Base-by-base conservation (phyloP, 1,140 invertebrate genomes). In the Himalopsyche phryganea region DNA sequence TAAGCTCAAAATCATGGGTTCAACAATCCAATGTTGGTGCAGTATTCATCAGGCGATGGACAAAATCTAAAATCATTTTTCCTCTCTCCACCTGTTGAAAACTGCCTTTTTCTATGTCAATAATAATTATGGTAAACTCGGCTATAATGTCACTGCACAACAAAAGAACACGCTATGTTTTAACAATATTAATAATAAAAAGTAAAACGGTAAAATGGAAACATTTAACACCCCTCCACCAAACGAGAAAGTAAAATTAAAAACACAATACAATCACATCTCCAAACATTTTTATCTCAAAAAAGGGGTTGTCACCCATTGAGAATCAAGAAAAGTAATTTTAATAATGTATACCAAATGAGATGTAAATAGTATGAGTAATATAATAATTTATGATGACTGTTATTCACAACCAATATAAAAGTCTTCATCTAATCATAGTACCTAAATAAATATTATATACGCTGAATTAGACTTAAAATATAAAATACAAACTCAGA, bases 111-210 rank as follows among this genome's bases (percentile, higher is more conserved):
- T 38, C 41, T 49, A 41, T 19, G 11, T 41, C 54, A 58, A 58
- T 42, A 35, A 45, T 42, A 54, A 54, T 45, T 46, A 46, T 50
- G 41, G 44, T 36, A 58, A 58, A 58, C 20, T 53, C 54, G 55
- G 54, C 60, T 58, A 61, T 23, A 47, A 50, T 42, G 48, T 48
- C 61, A 63, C 61, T 58, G 46, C 55, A 63, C 48, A 62, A 62
- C 52, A 62, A 45, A 44, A 61, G 47, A 58, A 58, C 61, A 63
- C 61, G 51, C 53, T 61, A 62, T 62, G 36, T 54, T 49, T 58
- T 58, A 58, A 55, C 46, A 58, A 50, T 53, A 58, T 50, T 42
- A n/a, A 56, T 51, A 55, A 50, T 46, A 42, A 46, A 50, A 51
- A 58, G 41, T 17, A 51, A 52, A 56, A 59, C 50, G 23, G 23